phyloP scores from a whole-genome alignment of 2,797 vertebrate species.

The Typhlichthys subterraneus region DNA sequence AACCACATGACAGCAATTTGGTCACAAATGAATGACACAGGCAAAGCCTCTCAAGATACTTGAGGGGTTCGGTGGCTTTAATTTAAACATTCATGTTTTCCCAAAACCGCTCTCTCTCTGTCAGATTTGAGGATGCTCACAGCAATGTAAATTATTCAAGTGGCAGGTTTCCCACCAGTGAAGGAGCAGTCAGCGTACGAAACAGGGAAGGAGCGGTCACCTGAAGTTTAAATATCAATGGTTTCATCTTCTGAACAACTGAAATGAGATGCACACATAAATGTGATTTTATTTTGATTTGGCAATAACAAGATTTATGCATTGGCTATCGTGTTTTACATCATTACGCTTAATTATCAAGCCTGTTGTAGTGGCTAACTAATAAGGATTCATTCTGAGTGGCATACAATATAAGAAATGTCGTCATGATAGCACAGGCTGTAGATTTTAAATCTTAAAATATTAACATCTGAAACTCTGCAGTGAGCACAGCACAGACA shows the following conservation, averaged over 20 bases:
- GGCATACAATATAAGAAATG: neutral
- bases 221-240: too few relatives aligned
- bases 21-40: slow-evolving; percentile 67
- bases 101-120: slow-evolving; percentile 76
- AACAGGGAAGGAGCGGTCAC: slow-evolving; percentile 50
- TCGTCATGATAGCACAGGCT: neutral
- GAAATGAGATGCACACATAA: slow-evolving; percentile 40
- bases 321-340: too few relatives aligned
- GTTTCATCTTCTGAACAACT: slow-evolving; percentile 27
- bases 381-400: neutral
- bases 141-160: slow-evolving; percentile 75
- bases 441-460: slow-evolving; percentile 1
- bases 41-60: slow-evolving; percentile 50
- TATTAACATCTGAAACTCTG: neutral
- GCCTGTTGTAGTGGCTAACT: neutral
- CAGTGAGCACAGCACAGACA: neutral
- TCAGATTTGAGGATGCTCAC: slow-evolving; percentile 78
- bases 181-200: slow-evolving; percentile 51
- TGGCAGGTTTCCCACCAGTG: slow-evolving; percentile 59
- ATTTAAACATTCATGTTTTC: slow-evolving; percentile 82
- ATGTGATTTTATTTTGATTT: slow-evolving; percentile 8
- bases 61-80: slow-evolving; percentile 68
- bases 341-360: too few relatives aligned
- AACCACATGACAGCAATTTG: slow-evolving; percentile 54
- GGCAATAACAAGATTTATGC: neutral